Evolutionary conservation across 2,888 invertebrate genomes (phyloP).

Genomic region (Eupithecia subumbrata): DNA sequence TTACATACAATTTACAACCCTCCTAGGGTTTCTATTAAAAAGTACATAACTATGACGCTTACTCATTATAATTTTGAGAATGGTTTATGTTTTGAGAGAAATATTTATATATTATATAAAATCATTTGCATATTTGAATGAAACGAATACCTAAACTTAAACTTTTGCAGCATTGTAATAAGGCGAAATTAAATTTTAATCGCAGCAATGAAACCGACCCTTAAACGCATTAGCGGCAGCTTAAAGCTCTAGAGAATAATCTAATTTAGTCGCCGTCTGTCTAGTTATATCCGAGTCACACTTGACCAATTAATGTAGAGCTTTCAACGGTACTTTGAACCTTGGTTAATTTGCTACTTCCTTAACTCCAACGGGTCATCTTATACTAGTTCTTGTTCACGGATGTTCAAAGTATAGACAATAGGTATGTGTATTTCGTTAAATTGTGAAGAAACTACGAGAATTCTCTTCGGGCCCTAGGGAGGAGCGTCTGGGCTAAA

Average conservation of each 20-base stretch:
- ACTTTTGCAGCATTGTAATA: conserved; percentile 14
- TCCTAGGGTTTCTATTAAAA: no score
- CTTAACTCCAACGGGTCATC: conserved; percentile 53
- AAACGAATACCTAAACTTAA: background rate
- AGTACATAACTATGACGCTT: no score
- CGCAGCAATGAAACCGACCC: conserved; percentile 41
- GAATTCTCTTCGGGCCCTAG: conserved; percentile 65
- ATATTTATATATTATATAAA: background rate
- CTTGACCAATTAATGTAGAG: conserved; percentile 59
- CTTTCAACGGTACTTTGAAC: conserved; percentile 53
- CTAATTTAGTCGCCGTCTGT: conserved; percentile 76
- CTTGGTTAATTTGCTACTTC: conserved; percentile 47
- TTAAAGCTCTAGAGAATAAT: conserved; percentile 72
- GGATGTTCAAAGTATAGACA: conserved; percentile 56
- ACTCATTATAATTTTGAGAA: background rate
- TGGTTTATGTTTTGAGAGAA: background rate
- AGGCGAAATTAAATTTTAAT: conserved; percentile 35
- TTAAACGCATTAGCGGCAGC: conserved; percentile 65
- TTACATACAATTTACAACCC: no score
- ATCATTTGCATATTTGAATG: background rate
- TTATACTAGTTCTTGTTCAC: conserved; percentile 60
- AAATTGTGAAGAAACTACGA: conserved; percentile 77
- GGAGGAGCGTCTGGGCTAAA: conserved; percentile 77
- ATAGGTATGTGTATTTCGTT: conserved; percentile 69
- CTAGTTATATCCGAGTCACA: conserved; percentile 76